Evolutionary conservation across 2,888 invertebrate genomes (phyloP).

Genomic region (Halictus ligatus): DNA sequence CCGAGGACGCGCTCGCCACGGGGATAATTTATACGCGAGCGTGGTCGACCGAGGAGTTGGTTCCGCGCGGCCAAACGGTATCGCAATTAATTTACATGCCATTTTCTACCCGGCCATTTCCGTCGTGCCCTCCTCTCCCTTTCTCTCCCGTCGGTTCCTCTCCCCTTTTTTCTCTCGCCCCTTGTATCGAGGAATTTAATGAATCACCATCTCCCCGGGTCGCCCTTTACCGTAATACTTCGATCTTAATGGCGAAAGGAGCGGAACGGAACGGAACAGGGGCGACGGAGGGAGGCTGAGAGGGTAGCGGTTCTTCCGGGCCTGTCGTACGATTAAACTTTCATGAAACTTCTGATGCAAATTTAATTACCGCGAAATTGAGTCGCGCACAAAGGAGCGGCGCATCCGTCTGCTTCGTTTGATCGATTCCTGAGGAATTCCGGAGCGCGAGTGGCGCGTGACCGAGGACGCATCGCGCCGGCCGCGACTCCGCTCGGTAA

Average conservation of each 20-base stretch:
- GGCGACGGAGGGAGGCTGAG: not conserved
- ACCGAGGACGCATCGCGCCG: constrained; percentile 14
- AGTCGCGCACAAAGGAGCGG: constrained; percentile 43
- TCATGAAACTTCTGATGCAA: constrained; percentile 56
- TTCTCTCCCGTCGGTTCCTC: not conserved
- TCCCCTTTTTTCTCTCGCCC: not conserved
- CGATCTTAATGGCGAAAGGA: constrained; percentile 30
- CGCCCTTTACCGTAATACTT: constrained; percentile 20
- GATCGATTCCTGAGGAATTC: constrained; percentile 44
- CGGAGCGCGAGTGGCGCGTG: constrained; percentile 14
- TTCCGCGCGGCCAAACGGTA: constrained; percentile 23
- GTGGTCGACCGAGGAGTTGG: not conserved
- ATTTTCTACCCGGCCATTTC: constrained; percentile 33
- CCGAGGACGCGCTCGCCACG: not conserved
- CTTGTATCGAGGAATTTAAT: constrained; percentile 42
- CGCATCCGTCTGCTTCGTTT: constrained; percentile 21
- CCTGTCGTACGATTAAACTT: constrained; percentile 59
- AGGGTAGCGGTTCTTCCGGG: not conserved
- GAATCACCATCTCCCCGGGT: constrained; percentile 25
- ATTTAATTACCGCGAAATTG: constrained; percentile 59
- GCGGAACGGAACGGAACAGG: not conserved
- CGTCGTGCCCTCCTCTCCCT: not conserved
- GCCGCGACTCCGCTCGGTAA: constrained; percentile 12
- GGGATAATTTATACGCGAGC: constrained; percentile 43
- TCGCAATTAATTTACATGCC: constrained; percentile 49